Conservation (phyloP, 1,140 invertebrate genomes). For the Zaprionus kolodkinae region DNA sequence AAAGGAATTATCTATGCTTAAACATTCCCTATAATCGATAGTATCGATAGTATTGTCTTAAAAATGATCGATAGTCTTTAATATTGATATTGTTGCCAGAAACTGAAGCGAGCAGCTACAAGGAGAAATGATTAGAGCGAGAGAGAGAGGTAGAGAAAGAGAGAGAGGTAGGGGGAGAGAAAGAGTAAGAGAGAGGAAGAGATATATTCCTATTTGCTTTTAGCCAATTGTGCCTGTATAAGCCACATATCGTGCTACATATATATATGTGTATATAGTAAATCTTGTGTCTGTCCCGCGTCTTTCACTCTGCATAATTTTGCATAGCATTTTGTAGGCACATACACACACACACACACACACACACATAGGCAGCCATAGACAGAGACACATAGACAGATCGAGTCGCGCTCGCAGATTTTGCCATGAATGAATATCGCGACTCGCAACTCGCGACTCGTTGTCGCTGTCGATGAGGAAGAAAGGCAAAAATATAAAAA, state of each 20-base stretch:
- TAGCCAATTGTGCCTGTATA: constrained; percentile 50
- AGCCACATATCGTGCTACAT: constrained; percentile 43
- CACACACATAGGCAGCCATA: neutral
- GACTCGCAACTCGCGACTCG: constrained; percentile 11
- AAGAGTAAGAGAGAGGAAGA: neutral
- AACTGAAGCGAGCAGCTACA: too few species aligned
- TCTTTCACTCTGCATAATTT: constrained; percentile 83
- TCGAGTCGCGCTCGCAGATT: constrained; percentile 57
- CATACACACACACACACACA: neutral
- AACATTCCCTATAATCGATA: too few species aligned
- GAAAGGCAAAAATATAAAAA: constrained; percentile 39
- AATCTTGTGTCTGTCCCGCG: constrained; percentile 63
- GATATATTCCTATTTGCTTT: neutral
- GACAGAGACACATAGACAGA: constrained; percentile 11
- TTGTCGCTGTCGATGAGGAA: constrained; percentile 56
- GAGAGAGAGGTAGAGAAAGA: neutral
- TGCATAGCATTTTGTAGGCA: constrained; percentile 69
- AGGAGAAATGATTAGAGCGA: too few species aligned
- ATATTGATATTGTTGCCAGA: too few species aligned
- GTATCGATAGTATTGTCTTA: too few species aligned
- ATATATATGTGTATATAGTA: constrained; percentile 46
- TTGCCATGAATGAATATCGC: constrained; percentile 78
- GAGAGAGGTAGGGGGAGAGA: neutral
- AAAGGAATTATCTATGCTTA: too few species aligned
- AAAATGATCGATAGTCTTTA: too few species aligned